Evolutionary conservation across 1,140 invertebrate genomes (phyloP), one percentile per base, ranked within the genome.

Genomic region (Nautilus pompilius): DNA sequence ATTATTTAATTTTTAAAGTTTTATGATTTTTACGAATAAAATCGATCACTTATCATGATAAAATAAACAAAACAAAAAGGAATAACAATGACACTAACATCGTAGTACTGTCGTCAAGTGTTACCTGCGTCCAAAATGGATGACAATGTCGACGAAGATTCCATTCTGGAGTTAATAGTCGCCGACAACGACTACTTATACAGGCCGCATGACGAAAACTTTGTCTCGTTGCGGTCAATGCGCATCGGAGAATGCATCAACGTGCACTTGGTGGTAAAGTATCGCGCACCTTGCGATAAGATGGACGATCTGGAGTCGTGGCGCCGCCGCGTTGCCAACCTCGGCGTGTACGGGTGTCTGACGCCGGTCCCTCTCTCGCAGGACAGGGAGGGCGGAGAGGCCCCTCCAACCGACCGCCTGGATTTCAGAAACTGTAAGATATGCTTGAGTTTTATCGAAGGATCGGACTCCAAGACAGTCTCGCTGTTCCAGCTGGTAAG

Each of bases 381-480:
- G 2, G n/a, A 53, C 15, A 26, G 5, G 6, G 49, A 53, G 13
- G 26, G 24, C 5, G 26, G 29, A 6, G 49, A 53, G 13, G 26
- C 20, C 5, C 24, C 20, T 15, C 22, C 29, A 24, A 5, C 6
- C 15, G 20, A 53, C 26, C 26, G 22, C 49, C 29, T 22, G 49
- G 20, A 53, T 28, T 53, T 53, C 29, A 28, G 49, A 20, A 13
- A 53, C 3, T 53, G 49, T 24, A 53, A 53, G 29, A 53, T 53
- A 24, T 53, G 49, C 49, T 17, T 53, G 5, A 53, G 49, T 53
- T 53, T 53, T 53, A 53, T 28, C 2, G 49, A 53, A 28, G 49
- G 49, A 24, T 53, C 49, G 15, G 49, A 53, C 29, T 53, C 49
- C 49, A 53, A 28, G 29, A 53, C 49, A 24, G 49, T 53, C 0